Base-by-base conservation (phyloP, 2,113 vertebrate species). In the Bombycilla garrulus region DNA sequence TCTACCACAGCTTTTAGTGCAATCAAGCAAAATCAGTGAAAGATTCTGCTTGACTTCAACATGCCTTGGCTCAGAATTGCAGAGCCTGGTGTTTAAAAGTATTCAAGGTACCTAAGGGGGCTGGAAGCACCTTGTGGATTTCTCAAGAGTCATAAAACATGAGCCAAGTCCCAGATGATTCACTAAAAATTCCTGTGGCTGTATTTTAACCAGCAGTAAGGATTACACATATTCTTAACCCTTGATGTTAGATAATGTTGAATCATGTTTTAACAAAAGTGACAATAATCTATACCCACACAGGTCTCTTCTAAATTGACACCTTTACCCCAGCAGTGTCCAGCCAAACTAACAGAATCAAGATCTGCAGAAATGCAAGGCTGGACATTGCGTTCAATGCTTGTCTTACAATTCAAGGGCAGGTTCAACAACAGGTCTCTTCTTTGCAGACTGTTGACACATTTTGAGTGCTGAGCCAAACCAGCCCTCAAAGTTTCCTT, bases 401-500 rank as follows among this genome's bases (percentile, higher is more conserved):
- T 81, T 96, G 42, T 61, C 29, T 73, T 79, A 60, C 15, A 86
- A 42, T 19, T 51, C 54, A 66, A 40, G 33, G 54, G n/a, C 61
- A 88, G 60, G 93, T 80, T 73, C 76, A 90, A 60, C 40, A 51
- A 29, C 23, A 77, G 79, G n/a, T 48, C 94, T 93, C 93, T 80
- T 35, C 38, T 86, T 70, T 51, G 28, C 45, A 77, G 45, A 65
- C 16, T 17, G 15, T 38, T 38, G 38, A 38, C 38, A 38, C 47
- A 42, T 62, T 84, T 67, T 81, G 17, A 58, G 80, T 62, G 33
- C 69, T 70, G 66, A 95, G 72, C 42, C 83, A 86, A 92, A 73
- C 31, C 31, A 81, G 64, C 86, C 73, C 10, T 38, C 72, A 88
- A 48, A 69, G 80, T 60, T 95, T 93, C 89, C 74, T 48, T 94